phyloP scores from a whole-genome alignment of 92 coral and sea anemone species.

The Epizoanthus scotinus region DNA sequence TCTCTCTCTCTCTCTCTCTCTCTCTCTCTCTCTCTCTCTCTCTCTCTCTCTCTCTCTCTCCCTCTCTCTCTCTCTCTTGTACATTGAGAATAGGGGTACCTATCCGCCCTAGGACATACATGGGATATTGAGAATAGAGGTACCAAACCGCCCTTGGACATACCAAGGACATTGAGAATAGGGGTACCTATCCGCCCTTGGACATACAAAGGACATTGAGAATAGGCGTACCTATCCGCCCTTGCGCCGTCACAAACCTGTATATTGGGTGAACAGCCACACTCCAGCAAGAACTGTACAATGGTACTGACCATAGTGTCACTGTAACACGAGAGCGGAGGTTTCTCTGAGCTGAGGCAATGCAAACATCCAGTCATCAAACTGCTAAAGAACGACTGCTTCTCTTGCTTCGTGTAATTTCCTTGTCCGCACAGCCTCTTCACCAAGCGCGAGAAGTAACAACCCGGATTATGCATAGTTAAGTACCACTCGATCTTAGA shows the following conservation, averaged over 20 bases:
- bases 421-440: background rate
- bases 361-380: slow-evolving; percentile 22
- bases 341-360: slow-evolving; percentile 22
- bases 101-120: too few relatives aligned
- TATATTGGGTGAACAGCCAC: slow-evolving; percentile 26
- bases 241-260: background rate
- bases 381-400: slow-evolving; percentile 27
- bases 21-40: too few relatives aligned
- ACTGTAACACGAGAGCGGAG: slow-evolving; percentile 10
- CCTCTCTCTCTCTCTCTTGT: too few relatives aligned
- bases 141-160: too few relatives aligned
- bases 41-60: too few relatives aligned
- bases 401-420: slow-evolving; percentile 24
- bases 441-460: slow-evolving; percentile 9
- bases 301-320: slow-evolving; percentile 13
- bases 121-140: too few relatives aligned
- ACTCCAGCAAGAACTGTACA: slow-evolving; percentile 17
- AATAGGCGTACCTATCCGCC: too few relatives aligned
- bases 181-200: too few relatives aligned
- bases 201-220: too few relatives aligned
- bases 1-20: too few relatives aligned
- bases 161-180: too few relatives aligned
- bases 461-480: slow-evolving; percentile 17
- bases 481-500: slow-evolving; percentile 30
- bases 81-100: too few relatives aligned